A percentile compares a stretch with the other conserved stretches of the same genome.
Conservation (phyloP, 2,113 vertebrate genomes). For the Pantherophis guttatus region DNA sequence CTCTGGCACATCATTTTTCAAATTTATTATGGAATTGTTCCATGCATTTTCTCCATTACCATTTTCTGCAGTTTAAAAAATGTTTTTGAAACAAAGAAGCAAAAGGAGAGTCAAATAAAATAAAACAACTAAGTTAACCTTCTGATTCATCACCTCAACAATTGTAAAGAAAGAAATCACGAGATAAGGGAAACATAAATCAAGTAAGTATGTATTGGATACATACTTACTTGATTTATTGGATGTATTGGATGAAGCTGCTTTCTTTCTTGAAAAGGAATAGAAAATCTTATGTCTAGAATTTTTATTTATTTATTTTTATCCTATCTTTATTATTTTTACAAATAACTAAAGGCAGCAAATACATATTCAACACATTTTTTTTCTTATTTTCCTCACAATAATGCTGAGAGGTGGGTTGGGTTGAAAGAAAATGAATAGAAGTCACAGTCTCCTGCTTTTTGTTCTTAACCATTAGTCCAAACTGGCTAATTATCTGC, state of each 20-base stretch:
- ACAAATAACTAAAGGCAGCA: background rate
- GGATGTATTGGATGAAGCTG: slow-evolving; percentile 57
- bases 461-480: background rate
- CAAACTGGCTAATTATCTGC: slow-evolving; percentile 42
- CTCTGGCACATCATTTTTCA: slow-evolving; percentile 63
- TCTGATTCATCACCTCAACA: slow-evolving; percentile 59
- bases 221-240: too few species aligned
- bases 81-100: slow-evolving; percentile 63
- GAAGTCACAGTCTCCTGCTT: background rate
- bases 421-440: background rate
- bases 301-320: slow-evolving; percentile 12
- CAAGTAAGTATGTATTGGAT: slow-evolving; percentile 56
- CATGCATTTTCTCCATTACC: slow-evolving; percentile 57
- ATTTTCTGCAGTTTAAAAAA: slow-evolving; percentile 65
- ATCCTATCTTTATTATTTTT: background rate
- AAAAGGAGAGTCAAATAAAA: slow-evolving; percentile 56
- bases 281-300: slow-evolving; percentile 61
- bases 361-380: background rate
- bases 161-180: slow-evolving; percentile 49
- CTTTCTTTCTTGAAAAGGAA: slow-evolving; percentile 58
- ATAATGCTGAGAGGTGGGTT: background rate
- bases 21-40: slow-evolving; percentile 59
- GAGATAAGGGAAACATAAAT: slow-evolving; percentile 29
- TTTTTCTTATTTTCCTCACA: background rate
- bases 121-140: slow-evolving; percentile 53